Evolutionary conservation across 35 echinoderm and acorn worm genomes (phyloP).

Genomic region (Lytechinus pictus): DNA sequence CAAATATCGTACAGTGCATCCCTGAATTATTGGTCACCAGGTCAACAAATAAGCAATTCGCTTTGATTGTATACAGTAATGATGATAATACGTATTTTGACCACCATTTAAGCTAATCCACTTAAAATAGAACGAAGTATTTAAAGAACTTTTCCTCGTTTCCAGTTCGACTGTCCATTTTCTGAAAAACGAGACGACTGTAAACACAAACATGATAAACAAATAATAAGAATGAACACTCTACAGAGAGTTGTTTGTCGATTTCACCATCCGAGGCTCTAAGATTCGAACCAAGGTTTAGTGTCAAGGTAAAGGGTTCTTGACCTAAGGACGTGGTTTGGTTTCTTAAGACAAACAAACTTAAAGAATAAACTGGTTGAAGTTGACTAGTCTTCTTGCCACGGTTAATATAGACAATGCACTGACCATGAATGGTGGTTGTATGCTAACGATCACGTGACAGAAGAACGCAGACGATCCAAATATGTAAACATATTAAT

Average conservation of each 20-base stretch:
- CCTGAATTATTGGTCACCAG: neutral
- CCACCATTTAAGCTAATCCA: neutral
- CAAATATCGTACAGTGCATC: no score
- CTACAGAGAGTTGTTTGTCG: no score
- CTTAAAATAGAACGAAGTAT: neutral
- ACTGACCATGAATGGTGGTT: neutral
- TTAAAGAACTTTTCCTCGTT: neutral
- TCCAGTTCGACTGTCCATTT: neutral
- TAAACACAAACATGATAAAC: neutral
- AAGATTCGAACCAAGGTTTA: neutral
- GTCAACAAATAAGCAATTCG: neutral
- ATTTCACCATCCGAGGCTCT: no score
- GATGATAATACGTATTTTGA: neutral
- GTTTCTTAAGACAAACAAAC: neutral
- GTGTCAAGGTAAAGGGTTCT: neutral
- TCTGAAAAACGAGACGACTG: neutral
- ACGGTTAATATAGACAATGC: neutral
- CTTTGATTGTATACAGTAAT: neutral
- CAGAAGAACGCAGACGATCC: neutral
- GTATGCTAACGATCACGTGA: neutral
- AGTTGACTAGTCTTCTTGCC: neutral
- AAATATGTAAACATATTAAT: neutral
- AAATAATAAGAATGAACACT: no score
- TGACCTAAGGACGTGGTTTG: slow-evolving; percentile 33
- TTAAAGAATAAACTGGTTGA: neutral